These are phyloP conservation scores for Apostichopus leukothele DNA, from an alignment of 53 echinoderm and acorn worm genomes.

Conservation along the genomic window DNA sequence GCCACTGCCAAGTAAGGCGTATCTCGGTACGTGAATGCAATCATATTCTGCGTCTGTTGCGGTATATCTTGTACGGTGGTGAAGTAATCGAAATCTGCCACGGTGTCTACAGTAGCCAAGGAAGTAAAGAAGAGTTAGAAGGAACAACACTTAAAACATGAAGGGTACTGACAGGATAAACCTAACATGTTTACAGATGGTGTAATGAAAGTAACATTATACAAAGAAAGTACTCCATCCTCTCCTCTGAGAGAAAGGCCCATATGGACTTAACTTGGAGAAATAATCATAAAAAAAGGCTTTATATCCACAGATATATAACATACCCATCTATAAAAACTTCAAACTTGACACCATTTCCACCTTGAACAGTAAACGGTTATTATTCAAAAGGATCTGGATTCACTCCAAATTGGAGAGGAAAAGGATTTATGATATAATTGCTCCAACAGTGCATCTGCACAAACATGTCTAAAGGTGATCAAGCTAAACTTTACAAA, in stretches of 20 bases:
- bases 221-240: neutral
- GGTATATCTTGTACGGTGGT: constrained; percentile 40
- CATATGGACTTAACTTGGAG: too few relatives aligned
- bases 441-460: too few relatives aligned
- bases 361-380: too few relatives aligned
- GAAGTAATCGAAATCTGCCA: constrained; percentile 57
- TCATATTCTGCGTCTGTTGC: constrained; percentile 44
- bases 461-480: too few relatives aligned
- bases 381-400: too few relatives aligned
- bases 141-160: neutral
- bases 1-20: constrained; percentile 54
- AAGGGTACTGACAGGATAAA: neutral
- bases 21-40: constrained; percentile 36
- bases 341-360: too few relatives aligned
- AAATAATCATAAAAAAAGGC: neutral
- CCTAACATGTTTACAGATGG: neutral
- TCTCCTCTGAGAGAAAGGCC: neutral
- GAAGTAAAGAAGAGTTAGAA: neutral
- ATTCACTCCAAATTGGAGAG: too few relatives aligned
- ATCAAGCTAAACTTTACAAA: too few relatives aligned
- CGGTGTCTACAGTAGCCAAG: neutral
- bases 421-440: too few relatives aligned
- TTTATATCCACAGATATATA: neutral
- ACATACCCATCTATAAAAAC: too few relatives aligned
- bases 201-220: neutral